Evolutionary conservation across 2,797 vertebrate species (phyloP), one percentile per base, ranked within the genome.

Genomic region (Bradypodion ventrale): DNA sequence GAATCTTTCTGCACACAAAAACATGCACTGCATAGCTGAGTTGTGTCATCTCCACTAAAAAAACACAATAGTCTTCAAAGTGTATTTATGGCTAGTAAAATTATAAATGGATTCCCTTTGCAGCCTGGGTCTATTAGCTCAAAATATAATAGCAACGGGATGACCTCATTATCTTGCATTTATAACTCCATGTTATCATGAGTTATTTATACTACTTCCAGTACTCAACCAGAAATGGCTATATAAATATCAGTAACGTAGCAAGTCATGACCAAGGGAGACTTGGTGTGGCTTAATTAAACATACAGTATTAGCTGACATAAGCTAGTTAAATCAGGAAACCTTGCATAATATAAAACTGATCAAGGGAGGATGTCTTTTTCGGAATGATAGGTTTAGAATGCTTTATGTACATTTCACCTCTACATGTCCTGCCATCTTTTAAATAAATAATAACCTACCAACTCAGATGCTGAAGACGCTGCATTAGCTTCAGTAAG

Each of bases 21-120:
- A 40, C 49, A 35, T 29, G 37, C n/a, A 49, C 63, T 77, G 7
- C 25, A 7, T 8, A 69, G 65, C 46, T 59, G 25, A 59, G 49
- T 27, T 44, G 72, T 72, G 32, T 4, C 40, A 37, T 37, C 29
- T n/a, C 69, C 10, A 5, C 46, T 44, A 44, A 62, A 40, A 74
- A 56, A 35, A 16, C 46, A 5, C 7, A n/a, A 5, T 7, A n/a
- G 52, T 73, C 77, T 56, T 42, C 69, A 74, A 78, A 78, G 62
- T 78, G 32, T 78, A 60, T 78, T 79, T 74, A 56, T 74, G 59
- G 65, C 40, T 70, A 46, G 32, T 27, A 44, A 37, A 68, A 83
- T 68, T 69, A 83, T 42, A 83, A 76, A 83, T 60, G 65, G 40
- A 77, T 63, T 65, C 68, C 76, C 60, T 79, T 78, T 65, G 42